Conservation (phyloP, 2,888 invertebrate genomes). For the Himalopsyche anomala region DNA sequence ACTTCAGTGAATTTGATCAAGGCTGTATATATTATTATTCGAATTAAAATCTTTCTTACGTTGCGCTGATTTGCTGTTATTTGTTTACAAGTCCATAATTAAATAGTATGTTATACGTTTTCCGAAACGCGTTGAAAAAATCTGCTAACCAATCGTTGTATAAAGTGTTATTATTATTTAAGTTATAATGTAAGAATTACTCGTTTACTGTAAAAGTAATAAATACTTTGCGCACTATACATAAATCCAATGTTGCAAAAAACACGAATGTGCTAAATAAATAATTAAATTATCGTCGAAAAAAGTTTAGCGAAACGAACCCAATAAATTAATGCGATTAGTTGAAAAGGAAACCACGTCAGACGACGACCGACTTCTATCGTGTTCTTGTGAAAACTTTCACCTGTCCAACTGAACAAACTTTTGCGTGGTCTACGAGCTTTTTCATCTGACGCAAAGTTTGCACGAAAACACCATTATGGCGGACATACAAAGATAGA, state of each 20-base stretch:
- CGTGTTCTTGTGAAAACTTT: conserved; percentile 1
- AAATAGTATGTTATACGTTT: too few relatives aligned
- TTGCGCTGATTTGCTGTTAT: too few relatives aligned
- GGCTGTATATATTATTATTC: too few relatives aligned
- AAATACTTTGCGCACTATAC: too few relatives aligned
- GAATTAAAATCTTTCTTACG: too few relatives aligned
- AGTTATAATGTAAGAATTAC: too few relatives aligned
- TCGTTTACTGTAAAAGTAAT: too few relatives aligned
- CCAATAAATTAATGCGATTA: conserved; percentile 23
- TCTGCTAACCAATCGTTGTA: too few relatives aligned
- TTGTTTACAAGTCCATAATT: too few relatives aligned
- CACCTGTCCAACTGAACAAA: conserved; percentile 15
- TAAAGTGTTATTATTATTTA: too few relatives aligned
- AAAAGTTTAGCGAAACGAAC: background rate
- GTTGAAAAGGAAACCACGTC: conserved; percentile 12
- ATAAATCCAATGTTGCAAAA: background rate
- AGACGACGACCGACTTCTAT: conserved; percentile 18
- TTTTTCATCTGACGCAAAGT: background rate
- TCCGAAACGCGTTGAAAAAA: too few relatives aligned
- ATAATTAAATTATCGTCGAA: conserved; percentile 14
- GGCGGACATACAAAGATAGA: background rate
- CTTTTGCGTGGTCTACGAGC: conserved; percentile 8
- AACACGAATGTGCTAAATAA: background rate
- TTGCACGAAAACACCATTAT: background rate
- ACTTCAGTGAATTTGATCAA: too few relatives aligned